Conservation (phyloP, 1,140 invertebrate species). For the Agraylea sexmaculata region DNA sequence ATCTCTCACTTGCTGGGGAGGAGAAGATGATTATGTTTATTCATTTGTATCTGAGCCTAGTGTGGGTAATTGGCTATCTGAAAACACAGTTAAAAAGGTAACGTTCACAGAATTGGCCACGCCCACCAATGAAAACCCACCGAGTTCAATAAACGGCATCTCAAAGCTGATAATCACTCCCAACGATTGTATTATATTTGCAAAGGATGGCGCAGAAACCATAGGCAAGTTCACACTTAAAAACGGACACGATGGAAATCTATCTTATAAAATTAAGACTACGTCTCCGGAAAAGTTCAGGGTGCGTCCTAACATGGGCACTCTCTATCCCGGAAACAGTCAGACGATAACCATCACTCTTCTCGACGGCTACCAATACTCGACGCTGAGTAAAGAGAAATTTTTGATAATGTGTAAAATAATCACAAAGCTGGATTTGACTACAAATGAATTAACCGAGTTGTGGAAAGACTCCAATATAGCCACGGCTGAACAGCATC, state of each 20-base stretch:
- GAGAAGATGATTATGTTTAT: conserved; percentile 63
- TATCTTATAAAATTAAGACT: conserved; percentile 66
- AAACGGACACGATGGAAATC: conserved; percentile 49
- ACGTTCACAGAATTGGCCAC: conserved; percentile 38
- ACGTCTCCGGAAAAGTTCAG: conserved; percentile 81
- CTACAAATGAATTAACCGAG: conserved; percentile 29
- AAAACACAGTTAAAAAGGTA: conserved; percentile 38
- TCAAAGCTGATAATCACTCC: conserved; percentile 40
- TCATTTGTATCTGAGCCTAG: conserved; percentile 53
- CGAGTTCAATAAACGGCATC: conserved; percentile 23
- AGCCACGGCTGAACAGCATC: conserved; percentile 34
- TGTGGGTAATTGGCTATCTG: conserved; percentile 13
- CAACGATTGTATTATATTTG: conserved; percentile 50
- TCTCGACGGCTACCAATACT: conserved; percentile 31
- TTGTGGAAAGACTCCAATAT: conserved; percentile 33
- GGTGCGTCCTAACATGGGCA: conserved; percentile 73
- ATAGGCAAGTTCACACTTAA: conserved; percentile 52
- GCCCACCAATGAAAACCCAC: conserved; percentile 10
- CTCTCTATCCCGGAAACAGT: conserved; percentile 46
- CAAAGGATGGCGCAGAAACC: conserved; percentile 49
- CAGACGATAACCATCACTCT: conserved; percentile 35
- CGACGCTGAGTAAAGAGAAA: conserved; percentile 29
- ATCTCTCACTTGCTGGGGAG: conserved; percentile 71
- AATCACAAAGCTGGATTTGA: conserved; percentile 28
- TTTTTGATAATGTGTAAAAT: conserved; percentile 36